Percentiles rank a stretch among this genome's conserved stretches.
Conservation (phyloP, 2,888 invertebrate genomes). For the Spisula subtruncata region DNA sequence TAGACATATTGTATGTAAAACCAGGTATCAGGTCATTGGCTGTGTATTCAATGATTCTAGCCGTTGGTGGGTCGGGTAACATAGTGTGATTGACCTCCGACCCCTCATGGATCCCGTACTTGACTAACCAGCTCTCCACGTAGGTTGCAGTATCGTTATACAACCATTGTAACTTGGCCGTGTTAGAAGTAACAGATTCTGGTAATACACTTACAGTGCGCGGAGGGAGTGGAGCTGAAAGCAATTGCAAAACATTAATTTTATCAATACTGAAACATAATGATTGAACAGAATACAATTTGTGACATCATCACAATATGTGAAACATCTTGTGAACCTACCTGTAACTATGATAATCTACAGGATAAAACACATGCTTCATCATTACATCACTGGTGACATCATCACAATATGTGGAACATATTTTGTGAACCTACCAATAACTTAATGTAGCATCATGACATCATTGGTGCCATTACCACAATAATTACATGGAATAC, state of each 20-base stretch:
- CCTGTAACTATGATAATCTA: too few relatives aligned
- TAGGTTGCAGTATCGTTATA: constrained; percentile 71
- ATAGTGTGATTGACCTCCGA: constrained; percentile 51
- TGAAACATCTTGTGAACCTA: too few relatives aligned
- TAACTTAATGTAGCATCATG: neutral
- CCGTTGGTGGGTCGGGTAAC: constrained; percentile 48
- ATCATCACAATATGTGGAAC: too few relatives aligned
- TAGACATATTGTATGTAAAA: constrained; percentile 74
- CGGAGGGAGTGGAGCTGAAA: constrained; percentile 77
- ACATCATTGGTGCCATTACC: neutral
- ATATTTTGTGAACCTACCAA: neutral
- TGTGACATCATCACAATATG: too few relatives aligned
- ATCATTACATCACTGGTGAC: too few relatives aligned
- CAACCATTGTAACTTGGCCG: constrained; percentile 74
- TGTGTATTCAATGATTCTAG: constrained; percentile 56
- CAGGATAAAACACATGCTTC: too few relatives aligned
- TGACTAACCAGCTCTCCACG: constrained; percentile 74
- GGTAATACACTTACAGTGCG: constrained; percentile 44
- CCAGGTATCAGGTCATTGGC: constrained; percentile 74
- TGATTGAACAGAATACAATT: too few relatives aligned
- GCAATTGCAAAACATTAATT: neutral
- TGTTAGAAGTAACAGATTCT: constrained; percentile 65
- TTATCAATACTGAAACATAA: too few relatives aligned
- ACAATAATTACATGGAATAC: too few relatives aligned
- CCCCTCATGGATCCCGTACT: constrained; percentile 57